These are phyloP conservation scores for Epinephelus malabaricus DNA, from an alignment of 2,797 vertebrate species.

Conservation along the genomic window DNA sequence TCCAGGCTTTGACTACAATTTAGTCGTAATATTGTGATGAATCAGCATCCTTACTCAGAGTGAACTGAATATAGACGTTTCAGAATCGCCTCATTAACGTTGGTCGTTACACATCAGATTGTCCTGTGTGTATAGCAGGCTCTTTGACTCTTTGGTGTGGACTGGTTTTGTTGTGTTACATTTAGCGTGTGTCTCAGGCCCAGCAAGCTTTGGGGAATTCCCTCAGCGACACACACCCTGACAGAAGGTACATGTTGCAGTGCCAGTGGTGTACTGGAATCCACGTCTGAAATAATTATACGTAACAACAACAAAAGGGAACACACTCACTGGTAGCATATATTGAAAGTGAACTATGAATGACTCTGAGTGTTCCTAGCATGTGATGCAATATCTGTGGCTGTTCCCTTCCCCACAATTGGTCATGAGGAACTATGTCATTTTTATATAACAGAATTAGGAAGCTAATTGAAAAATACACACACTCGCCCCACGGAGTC, in stretches of 20 bases:
- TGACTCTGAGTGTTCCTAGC: conserved; percentile 12
- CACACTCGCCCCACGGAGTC: no score
- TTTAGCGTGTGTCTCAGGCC: background rate
- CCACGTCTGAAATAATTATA: conserved; percentile 32
- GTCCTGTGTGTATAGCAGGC: conserved; percentile 2
- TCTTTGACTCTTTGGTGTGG: background rate
- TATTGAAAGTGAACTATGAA: conserved; percentile 2
- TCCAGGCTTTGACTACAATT: background rate
- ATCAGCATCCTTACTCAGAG: background rate
- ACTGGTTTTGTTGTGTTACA: conserved; percentile 2
- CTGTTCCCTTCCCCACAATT: conserved; percentile 13
- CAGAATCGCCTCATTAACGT: no score
- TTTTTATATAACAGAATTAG: background rate
- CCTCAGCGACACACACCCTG: conserved; percentile 6
- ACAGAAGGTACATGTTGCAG: background rate
- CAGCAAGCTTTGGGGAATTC: conserved; percentile 51
- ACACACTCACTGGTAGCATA: background rate
- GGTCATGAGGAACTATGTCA: conserved; percentile 5
- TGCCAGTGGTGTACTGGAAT: conserved; percentile 56
- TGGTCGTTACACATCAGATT: no score
- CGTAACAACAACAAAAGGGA: conserved; percentile 47
- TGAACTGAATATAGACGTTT: background rate
- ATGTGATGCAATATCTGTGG: conserved; percentile 39
- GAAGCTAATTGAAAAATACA: background rate
- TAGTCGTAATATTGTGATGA: background rate